phyloP scores from a whole-genome alignment of 1,140 invertebrate species.

The Lordiphosa collinella region DNA sequence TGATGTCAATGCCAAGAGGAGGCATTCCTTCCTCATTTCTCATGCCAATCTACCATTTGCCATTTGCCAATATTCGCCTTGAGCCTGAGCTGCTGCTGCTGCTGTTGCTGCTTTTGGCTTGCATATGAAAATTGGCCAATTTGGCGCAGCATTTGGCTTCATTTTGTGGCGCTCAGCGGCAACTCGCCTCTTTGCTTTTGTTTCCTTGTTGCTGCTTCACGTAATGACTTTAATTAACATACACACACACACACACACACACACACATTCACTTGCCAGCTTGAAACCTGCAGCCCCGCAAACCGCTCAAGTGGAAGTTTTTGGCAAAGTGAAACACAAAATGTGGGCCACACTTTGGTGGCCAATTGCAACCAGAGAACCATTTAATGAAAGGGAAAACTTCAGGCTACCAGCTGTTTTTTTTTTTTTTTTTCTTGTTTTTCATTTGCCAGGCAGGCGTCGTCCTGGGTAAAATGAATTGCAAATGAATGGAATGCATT shows the following conservation, averaged over 20 bases:
- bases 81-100: constrained; percentile 17
- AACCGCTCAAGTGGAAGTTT: constrained; percentile 43
- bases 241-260: constrained; percentile 26
- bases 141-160: constrained; percentile 57
- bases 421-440: background rate
- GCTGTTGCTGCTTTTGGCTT: no score
- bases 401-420: background rate
- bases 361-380: constrained; percentile 22
- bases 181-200: background rate
- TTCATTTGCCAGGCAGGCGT: background rate
- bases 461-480: no score
- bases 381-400: constrained; percentile 11
- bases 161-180: constrained; percentile 28
- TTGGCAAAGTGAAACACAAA: constrained; percentile 26
- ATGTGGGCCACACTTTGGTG: constrained; percentile 47
- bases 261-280: background rate
- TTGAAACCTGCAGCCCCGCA: constrained; percentile 9
- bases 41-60: background rate
- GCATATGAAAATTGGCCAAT: constrained; percentile 71
- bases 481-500: no score
- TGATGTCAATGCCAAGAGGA: constrained; percentile 58
- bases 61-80: background rate
- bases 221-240: constrained; percentile 74
- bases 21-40: constrained; percentile 16
- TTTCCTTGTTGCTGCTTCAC: constrained; percentile 30